Evolutionary conservation across 2,888 invertebrate species (phyloP), one percentile per base, ranked within the genome.

Genomic region (Crocallis elinguaria): DNA sequence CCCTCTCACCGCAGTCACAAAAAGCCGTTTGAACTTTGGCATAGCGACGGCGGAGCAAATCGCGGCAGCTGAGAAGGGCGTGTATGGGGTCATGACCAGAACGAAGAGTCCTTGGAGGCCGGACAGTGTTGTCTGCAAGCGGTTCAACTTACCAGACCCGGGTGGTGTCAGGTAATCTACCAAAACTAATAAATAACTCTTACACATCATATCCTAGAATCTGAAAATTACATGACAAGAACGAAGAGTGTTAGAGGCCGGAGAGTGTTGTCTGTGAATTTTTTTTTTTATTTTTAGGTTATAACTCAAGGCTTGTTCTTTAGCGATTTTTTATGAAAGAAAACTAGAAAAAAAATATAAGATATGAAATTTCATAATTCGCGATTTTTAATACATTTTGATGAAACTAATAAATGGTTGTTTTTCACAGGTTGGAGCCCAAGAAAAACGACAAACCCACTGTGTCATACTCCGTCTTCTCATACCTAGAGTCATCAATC

Each of bases 61-160:
- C 16, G 93, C 94, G 43, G 97, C 97, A 0, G 97, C 95, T 0
- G 92, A 92, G 66, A 91, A 93, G 79, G 96, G 95, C 63, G 94
- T 96, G 90, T 96, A 95, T 82, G 98, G 97, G 0, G 92, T 92
- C 54, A 92, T 95, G 73, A 98, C 96, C 0, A 88, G 98, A 42
- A 88, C 85, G 3, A 92, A 92, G 19, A 72, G 73, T 0, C 88
- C 93, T 35, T 99, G 99, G 99, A 93, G 95, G 62, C 99, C 99
- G 0, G 94, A 95, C 60, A 86, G 94, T 32, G 78, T 97, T 5
- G 91, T 99, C 0, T 98, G 98, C 77, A 97, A 96, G 79, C 92
- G 98, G 33, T 99, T 99, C 78, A 99, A 99, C 77, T 94, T 99
- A 19, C 97, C 98, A 0, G 96, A 98, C 78, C 97, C 98, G 0